These are phyloP conservation scores for Sternotherus odoratus DNA, from an alignment of 2,797 vertebrate genomes.

Conservation along the genomic window DNA sequence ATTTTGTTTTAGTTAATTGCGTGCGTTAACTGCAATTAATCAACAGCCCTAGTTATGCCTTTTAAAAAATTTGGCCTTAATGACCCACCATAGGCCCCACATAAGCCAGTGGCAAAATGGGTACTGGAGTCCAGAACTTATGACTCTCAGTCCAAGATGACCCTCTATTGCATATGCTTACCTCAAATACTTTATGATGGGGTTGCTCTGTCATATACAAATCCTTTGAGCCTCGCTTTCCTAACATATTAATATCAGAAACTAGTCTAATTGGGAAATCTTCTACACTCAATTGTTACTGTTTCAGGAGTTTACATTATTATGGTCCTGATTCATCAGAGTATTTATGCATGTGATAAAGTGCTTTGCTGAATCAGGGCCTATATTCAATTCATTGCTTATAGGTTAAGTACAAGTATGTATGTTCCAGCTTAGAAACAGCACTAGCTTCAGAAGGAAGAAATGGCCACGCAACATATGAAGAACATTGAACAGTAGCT, in stretches of 20 bases:
- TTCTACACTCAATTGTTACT: not conserved
- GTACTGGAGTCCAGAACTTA: too few species aligned
- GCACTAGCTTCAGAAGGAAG: not conserved
- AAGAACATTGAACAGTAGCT: not conserved
- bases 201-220: not conserved
- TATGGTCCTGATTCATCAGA: not conserved
- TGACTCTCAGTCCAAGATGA: too few species aligned
- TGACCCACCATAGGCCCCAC: too few species aligned
- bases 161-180: not conserved
- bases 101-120: too few species aligned
- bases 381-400: not conserved
- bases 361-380: not conserved
- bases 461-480: rapidly evolving
- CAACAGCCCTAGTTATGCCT: too few species aligned
- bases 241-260: not conserved
- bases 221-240: not conserved
- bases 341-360: not conserved
- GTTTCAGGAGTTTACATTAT: not conserved
- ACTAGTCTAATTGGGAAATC: not conserved
- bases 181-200: not conserved
- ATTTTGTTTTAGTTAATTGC: too few species aligned
- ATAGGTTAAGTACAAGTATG: not conserved
- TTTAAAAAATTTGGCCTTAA: too few species aligned
- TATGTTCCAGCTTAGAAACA: rapidly evolving
- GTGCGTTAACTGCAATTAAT: too few species aligned